Percentiles rank a stretch among this genome's conserved stretches.
Evolutionary conservation across 2,113 vertebrate species (phyloP).

Genomic region (Zapornia atra): DNA sequence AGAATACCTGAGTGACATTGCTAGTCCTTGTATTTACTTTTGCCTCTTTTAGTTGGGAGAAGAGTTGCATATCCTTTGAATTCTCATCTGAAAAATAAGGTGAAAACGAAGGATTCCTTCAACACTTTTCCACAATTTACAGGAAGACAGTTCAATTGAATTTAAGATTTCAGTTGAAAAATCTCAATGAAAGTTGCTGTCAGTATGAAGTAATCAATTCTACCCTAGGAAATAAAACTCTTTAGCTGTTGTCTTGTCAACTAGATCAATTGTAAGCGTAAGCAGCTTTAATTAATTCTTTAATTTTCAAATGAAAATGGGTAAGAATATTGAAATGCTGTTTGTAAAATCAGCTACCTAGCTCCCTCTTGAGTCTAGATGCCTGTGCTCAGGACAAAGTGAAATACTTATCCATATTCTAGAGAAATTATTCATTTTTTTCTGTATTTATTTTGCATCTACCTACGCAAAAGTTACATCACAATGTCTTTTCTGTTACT

Average conservation of each 20-base stretch:
- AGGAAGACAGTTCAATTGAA: not conserved
- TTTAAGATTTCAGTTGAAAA: not conserved
- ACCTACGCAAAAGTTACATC: not conserved
- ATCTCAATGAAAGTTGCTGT: not conserved
- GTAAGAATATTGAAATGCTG: not conserved
- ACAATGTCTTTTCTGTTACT: not conserved
- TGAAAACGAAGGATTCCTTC: not conserved
- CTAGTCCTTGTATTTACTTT: not conserved
- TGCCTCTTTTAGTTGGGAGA: not conserved
- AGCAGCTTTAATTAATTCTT: constrained; percentile 14
- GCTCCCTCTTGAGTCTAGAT: constrained; percentile 70
- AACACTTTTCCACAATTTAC: not conserved
- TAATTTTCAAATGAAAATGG: constrained; percentile 30
- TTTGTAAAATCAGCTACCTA: constrained; percentile 38
- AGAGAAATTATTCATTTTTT: not conserved
- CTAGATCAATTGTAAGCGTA: not conserved
- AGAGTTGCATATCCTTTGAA: not conserved
- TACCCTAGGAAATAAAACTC: not conserved
- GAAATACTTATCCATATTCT: not conserved
- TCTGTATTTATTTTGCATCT: not conserved
- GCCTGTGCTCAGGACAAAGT: not conserved
- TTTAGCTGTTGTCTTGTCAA: not conserved
- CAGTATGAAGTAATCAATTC: not conserved
- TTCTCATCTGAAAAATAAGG: not conserved
- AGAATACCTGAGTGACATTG: not conserved